Percentiles rank a stretch among this genome's conserved stretches.
phyloP scores from a whole-genome alignment of 53 echinoderm and acorn worm genomes.

The Crossaster papposus region DNA sequence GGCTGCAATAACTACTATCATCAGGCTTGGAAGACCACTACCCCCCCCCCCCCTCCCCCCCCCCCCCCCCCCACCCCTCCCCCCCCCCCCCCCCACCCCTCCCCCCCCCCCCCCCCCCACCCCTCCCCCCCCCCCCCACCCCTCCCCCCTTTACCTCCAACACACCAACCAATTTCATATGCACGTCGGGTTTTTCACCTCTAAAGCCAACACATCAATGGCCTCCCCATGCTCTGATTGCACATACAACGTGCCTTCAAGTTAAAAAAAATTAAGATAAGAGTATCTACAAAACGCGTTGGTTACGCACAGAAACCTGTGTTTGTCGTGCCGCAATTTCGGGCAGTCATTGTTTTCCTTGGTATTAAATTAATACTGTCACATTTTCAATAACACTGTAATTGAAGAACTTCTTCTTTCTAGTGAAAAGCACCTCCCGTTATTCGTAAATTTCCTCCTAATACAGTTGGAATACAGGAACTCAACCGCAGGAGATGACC shows the following conservation, averaged over 20 bases:
- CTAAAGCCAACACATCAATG: conserved; percentile 29
- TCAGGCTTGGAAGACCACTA: conserved; percentile 8
- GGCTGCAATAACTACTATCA: background rate
- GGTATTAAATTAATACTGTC: background rate
- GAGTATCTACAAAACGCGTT: conserved; percentile 15
- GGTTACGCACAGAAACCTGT: background rate
- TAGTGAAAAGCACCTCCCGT: too few relatives aligned
- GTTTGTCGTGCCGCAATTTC: background rate
- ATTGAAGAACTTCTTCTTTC: background rate
- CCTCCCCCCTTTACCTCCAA: too few relatives aligned
- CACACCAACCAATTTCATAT: too few relatives aligned
- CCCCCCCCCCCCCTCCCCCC: background rate
- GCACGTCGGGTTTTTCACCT: background rate
- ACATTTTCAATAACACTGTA: background rate
- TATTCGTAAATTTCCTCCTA: too few relatives aligned
- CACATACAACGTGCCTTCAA: conserved; percentile 2
- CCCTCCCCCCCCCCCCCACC: background rate
- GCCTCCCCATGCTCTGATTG: background rate
- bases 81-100: background rate
- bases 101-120: background rate
- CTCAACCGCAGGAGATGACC: too few relatives aligned
- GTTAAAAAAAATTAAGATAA: too few relatives aligned
- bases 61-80: background rate
- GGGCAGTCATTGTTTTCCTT: background rate
- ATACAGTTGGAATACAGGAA: too few relatives aligned